A percentile compares a stretch with the other conserved stretches of the same genome.
phyloP scores from a whole-genome alignment of 2,797 vertebrate genomes.

The Acridotheres tristis region DNA sequence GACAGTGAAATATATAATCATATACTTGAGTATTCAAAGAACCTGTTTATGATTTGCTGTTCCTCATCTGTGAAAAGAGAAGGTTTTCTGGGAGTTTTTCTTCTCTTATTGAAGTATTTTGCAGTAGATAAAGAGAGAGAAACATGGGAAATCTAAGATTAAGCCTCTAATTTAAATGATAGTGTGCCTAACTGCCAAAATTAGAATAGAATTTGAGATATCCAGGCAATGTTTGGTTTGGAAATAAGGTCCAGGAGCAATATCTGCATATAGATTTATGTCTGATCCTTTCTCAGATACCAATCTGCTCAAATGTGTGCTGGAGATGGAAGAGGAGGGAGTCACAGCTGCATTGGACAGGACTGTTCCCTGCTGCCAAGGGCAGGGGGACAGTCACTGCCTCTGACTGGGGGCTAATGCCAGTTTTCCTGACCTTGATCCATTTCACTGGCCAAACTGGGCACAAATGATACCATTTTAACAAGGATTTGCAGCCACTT shows the following conservation, averaged over 20 bases:
- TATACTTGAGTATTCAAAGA: conserved; percentile 28
- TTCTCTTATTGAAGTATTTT: not conserved
- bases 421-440: not conserved
- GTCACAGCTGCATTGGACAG: rapidly evolving
- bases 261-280: not conserved
- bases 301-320: not conserved
- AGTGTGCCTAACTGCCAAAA: not conserved
- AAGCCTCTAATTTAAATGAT: conserved; percentile 21
- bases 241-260: not conserved
- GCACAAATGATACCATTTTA: not conserved
- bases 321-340: not conserved
- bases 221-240: not conserved
- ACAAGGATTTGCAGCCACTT: not conserved
- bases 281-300: not conserved
- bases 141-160: conserved; percentile 2
- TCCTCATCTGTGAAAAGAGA: not conserved
- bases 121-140: not conserved
- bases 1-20: conserved; percentile 47
- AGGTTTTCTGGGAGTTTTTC: conserved; percentile 4
- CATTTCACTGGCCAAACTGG: not conserved
- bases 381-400: not conserved
- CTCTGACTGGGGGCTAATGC: not conserved
- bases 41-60: conserved; percentile 43
- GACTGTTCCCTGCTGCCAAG: not conserved
- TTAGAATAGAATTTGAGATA: not conserved